A percentile compares a stretch with the other conserved stretches of the same genome.
Conservation (phyloP, 2,113 vertebrate species). For the Promerops cafer region DNA sequence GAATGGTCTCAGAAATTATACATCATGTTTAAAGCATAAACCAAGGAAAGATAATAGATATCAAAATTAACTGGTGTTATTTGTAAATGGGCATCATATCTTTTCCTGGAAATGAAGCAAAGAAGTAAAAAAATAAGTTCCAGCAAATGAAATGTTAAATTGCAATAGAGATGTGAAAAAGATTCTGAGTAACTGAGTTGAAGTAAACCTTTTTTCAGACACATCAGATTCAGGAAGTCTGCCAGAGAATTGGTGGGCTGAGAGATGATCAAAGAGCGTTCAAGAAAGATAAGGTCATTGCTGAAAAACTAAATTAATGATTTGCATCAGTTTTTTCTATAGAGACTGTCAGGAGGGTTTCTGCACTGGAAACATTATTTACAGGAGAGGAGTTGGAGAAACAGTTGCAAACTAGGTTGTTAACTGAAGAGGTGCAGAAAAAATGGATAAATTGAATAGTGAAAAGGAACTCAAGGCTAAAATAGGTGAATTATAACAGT, state of each 20-base stretch:
- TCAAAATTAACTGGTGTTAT: not conserved
- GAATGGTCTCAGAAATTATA: not conserved
- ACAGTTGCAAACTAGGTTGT: not conserved
- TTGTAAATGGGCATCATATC: not conserved
- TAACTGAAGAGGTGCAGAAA: not conserved
- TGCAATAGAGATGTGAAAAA: not conserved
- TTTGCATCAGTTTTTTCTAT: not conserved
- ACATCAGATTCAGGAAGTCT: conserved; percentile 7
- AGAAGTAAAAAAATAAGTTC: not conserved
- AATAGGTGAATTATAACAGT: not conserved
- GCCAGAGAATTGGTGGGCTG: conserved; percentile 34
- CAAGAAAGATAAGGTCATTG: conserved; percentile 42
- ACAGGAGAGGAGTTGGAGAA: not conserved
- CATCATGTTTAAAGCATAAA: not conserved
- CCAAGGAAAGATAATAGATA: not conserved
- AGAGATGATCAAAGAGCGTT: conserved; percentile 41
- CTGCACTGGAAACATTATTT: conserved; percentile 7
- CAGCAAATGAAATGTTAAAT: conserved; percentile 21
- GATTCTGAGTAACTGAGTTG: not conserved
- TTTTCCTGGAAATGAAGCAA: not conserved
- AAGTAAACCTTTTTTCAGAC: conserved; percentile 30
- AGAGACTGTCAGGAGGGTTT: conserved; percentile 17
- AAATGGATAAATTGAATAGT: not conserved
- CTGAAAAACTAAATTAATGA: conserved; percentile 42
- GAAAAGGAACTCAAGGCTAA: not conserved